Percentiles rank a stretch among this genome's conserved stretches.
These are phyloP conservation scores for Aphelenchoides bicaudatus DNA, from an alignment of 2,888 invertebrate species.

Conservation along the genomic window DNA sequence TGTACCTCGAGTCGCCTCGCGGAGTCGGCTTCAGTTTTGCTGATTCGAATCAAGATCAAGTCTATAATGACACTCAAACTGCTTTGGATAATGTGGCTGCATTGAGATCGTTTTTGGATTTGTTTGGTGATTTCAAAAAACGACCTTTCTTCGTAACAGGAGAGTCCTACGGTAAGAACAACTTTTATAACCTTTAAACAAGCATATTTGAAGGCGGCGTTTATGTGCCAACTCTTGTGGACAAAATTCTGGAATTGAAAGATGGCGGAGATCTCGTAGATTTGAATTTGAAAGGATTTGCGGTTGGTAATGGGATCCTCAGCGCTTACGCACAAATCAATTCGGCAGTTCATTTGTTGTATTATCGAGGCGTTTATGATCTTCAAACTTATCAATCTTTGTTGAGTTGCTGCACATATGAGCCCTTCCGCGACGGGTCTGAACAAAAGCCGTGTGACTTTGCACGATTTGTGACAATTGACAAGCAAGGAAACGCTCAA, in stretches of 20 bases:
- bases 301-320: constrained; percentile 57
- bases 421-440: not conserved
- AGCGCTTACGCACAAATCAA: constrained; percentile 43
- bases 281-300: constrained; percentile 50
- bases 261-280: constrained; percentile 6
- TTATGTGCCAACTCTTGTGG: constrained; percentile 32
- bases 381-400: constrained; percentile 32
- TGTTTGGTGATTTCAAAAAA: constrained; percentile 62
- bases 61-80: constrained; percentile 57
- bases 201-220: constrained; percentile 24
- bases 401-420: constrained; percentile 9
- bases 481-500: constrained; percentile 44
- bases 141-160: constrained; percentile 64
- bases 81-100: constrained; percentile 64
- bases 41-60: not conserved
- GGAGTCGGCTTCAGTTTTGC: constrained; percentile 63
- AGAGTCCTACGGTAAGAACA: constrained; percentile 43
- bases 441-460: constrained; percentile 22
- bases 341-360: constrained; percentile 36
- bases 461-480: constrained; percentile 41
- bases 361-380: constrained; percentile 40
- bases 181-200: constrained; percentile 11
- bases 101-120: constrained; percentile 62
- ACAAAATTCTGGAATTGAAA: constrained; percentile 25
- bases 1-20: constrained; percentile 65